Conservation (phyloP, 2,113 vertebrate genomes). For the Rhipidura dahli region DNA sequence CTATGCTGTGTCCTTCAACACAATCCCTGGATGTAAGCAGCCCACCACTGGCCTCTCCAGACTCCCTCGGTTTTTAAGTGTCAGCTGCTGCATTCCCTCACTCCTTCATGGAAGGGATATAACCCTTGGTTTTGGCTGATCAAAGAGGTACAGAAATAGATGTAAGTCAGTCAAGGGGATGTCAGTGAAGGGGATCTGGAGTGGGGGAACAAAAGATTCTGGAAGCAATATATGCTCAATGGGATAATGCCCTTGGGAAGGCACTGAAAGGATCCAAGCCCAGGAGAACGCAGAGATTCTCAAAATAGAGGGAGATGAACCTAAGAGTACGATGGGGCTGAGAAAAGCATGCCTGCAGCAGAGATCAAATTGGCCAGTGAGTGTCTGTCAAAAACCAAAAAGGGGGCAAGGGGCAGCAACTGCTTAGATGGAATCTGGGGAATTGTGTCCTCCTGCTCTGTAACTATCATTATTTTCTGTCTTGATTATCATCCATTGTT, state of each 20-base stretch:
- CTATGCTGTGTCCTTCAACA: not conserved
- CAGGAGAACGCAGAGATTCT: not conserved
- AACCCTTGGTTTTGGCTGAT: not conserved
- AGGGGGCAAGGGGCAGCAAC: not conserved
- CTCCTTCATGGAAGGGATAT: not conserved
- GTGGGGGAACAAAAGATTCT: not conserved
- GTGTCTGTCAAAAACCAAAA: not conserved
- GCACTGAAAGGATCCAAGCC: not conserved
- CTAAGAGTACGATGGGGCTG: not conserved
- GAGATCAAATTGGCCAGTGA: not conserved
- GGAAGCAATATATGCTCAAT: not conserved
- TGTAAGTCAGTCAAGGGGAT: not conserved
- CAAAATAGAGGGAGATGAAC: not conserved
- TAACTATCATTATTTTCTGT: not conserved
- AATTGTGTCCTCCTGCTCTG: not conserved
- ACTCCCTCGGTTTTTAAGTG: not conserved
- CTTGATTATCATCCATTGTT: not conserved
- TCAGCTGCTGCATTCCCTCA: not conserved
- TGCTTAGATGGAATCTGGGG: not conserved
- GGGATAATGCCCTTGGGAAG: not conserved
- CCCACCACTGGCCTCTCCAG: not conserved
- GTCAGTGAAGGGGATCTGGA: not conserved
- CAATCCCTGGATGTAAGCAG: not conserved
- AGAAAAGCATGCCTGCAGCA: not conserved
- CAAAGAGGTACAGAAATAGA: not conserved